Conservation (phyloP, 1,140 invertebrate genomes). For the Oryzaephilus surinamensis region DNA sequence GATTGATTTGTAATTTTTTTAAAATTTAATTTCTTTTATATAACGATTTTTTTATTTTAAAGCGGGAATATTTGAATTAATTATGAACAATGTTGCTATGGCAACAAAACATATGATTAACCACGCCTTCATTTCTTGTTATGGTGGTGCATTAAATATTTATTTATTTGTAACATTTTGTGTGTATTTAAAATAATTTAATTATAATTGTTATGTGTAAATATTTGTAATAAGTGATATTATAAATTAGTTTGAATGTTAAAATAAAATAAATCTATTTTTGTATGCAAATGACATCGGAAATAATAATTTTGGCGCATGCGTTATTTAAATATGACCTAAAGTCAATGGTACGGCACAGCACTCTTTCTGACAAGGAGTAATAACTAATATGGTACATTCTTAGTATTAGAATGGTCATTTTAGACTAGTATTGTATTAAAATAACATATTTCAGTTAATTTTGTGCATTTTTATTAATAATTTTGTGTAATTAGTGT, state of each 20-base stretch:
- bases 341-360: conserved; percentile 25
- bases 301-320: conserved; percentile 19
- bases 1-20: no score
- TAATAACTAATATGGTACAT: conserved; percentile 21
- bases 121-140: conserved; percentile 22
- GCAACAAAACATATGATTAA: conserved; percentile 31
- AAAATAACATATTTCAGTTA: background rate
- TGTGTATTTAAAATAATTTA: background rate
- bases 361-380: conserved; percentile 17
- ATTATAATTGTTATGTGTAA: conserved; percentile 6
- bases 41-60: no score
- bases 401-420: conserved; percentile 10
- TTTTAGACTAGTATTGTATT: conserved; percentile 6
- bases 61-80: conserved; percentile 10
- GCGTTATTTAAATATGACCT: conserved; percentile 20
- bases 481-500: background rate
- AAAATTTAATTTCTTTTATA: no score
- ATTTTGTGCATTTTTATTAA: background rate
- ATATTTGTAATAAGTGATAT: background rate
- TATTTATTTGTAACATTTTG: background rate
- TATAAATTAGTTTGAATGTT: background rate
- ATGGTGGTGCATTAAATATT: background rate
- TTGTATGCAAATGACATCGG: conserved; percentile 18
- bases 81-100: conserved; percentile 18
- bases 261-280: conserved; percentile 6